Evolutionary conservation across 2,113 vertebrate genomes (phyloP).

Genomic region (Nycticorax nycticorax): DNA sequence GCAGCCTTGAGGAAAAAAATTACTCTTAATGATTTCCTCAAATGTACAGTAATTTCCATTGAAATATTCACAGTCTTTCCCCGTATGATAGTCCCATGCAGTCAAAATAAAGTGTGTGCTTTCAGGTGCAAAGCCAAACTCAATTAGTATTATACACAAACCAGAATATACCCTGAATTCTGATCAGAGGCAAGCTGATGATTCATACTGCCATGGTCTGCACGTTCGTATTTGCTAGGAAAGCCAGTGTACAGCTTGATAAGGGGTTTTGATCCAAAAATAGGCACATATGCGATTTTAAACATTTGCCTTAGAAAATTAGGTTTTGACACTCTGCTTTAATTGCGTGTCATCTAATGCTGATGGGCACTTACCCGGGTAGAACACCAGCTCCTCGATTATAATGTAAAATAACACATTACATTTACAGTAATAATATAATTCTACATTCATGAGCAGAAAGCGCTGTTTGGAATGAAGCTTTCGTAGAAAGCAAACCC

Average conservation of each 20-base stretch:
- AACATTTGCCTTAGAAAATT: conserved; percentile 63
- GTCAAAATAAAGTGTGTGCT: conserved; percentile 42
- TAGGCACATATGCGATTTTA: conserved; percentile 3
- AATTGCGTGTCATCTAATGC: conserved; percentile 59
- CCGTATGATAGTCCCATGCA: conserved; percentile 7
- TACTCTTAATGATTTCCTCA: not conserved
- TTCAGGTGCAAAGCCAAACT: conserved; percentile 62
- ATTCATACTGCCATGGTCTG: conserved; percentile 64
- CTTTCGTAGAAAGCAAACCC: conserved; percentile 10
- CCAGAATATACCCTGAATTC: conserved; percentile 55
- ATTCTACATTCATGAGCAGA: not conserved
- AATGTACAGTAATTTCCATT: conserved; percentile 16
- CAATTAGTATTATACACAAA: conserved; percentile 60
- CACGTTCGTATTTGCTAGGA: conserved; percentile 36
- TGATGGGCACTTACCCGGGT: conserved; percentile 28
- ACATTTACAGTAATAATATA: conserved; percentile 2
- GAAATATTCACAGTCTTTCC: conserved; percentile 2
- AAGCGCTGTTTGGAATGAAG: not conserved
- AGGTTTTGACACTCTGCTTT: conserved; percentile 61
- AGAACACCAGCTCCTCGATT: conserved; percentile 40
- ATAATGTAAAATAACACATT: conserved; percentile 38
- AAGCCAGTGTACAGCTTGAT: conserved; percentile 38
- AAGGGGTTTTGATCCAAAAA: conserved; percentile 57
- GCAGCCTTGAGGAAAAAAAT: not conserved
- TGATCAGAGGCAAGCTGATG: conserved; percentile 62